Conservation (phyloP, 2,888 invertebrate genomes). For the Neoscelio sp. region DNA sequence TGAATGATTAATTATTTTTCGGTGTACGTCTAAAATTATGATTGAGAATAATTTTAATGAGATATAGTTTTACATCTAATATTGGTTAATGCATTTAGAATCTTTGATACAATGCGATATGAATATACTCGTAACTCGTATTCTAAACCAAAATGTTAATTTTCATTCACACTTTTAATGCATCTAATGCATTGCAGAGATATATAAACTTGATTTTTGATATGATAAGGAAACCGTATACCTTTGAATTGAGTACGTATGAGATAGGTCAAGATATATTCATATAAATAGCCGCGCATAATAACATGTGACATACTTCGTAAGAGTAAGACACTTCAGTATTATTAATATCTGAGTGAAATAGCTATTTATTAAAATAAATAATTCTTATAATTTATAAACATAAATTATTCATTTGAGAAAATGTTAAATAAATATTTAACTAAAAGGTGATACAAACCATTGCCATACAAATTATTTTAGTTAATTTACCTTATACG, state of each 20-base stretch:
- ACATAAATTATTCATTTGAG: too few species aligned
- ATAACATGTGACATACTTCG: slow-evolving; percentile 10
- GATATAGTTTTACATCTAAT: neutral
- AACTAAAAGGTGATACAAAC: too few species aligned
- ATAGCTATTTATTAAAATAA: neutral
- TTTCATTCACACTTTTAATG: too few species aligned
- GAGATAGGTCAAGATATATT: slow-evolving; percentile 15
- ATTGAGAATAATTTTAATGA: slow-evolving; percentile 16
- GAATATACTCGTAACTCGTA: too few species aligned
- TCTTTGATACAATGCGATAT: too few species aligned
- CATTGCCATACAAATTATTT: too few species aligned
- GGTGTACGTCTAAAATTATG: neutral
- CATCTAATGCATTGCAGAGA: too few species aligned
- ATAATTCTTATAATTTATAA: too few species aligned
- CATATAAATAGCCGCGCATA: neutral
- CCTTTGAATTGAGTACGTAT: too few species aligned
- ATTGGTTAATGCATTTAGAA: neutral
- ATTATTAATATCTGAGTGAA: neutral
- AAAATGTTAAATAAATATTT: too few species aligned
- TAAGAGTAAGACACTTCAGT: neutral
- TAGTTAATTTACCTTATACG: too few species aligned
- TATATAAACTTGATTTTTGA: neutral
- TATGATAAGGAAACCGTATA: neutral
- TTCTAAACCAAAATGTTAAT: too few species aligned
- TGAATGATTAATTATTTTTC: slow-evolving; percentile 45